Conservation (phyloP, 2,113 vertebrate species). For the Alethe castanea region DNA sequence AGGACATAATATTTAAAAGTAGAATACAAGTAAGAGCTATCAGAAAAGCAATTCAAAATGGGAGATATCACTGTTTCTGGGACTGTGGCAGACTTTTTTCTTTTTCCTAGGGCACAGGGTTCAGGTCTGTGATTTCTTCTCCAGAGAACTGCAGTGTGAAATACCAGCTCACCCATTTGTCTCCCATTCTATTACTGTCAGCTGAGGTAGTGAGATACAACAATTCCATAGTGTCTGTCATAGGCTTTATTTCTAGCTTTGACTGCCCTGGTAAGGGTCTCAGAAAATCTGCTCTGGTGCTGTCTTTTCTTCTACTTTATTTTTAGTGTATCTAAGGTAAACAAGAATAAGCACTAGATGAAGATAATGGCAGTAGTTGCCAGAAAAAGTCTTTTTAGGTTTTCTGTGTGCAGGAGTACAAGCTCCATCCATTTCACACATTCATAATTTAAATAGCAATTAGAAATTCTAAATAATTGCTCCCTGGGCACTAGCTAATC, state of each 20-base stretch:
- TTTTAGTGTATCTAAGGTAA: background rate
- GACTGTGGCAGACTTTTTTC: background rate
- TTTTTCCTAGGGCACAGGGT: background rate
- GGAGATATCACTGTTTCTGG: background rate
- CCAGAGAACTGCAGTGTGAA: background rate
- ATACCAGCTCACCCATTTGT: background rate
- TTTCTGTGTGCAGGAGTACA: background rate
- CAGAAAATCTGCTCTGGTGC: background rate
- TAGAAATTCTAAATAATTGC: slow-evolving; percentile 13
- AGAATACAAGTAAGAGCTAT: background rate
- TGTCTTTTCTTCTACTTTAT: background rate
- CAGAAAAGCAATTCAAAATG: background rate
- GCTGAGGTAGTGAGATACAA: background rate
- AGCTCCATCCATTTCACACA: background rate
- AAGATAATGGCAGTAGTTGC: background rate
- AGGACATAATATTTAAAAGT: background rate
- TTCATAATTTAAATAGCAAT: slow-evolving; percentile 9
- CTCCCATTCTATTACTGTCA: background rate
- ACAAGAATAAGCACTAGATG: background rate
- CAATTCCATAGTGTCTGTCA: background rate
- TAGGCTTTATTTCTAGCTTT: background rate
- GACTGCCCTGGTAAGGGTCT: background rate
- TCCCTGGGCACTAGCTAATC: slow-evolving; percentile 10
- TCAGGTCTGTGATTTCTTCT: background rate
- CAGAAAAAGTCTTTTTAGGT: background rate